Evolutionary conservation across 2,888 invertebrate species (phyloP).

Genomic region (Ptychoptera albimana): DNA sequence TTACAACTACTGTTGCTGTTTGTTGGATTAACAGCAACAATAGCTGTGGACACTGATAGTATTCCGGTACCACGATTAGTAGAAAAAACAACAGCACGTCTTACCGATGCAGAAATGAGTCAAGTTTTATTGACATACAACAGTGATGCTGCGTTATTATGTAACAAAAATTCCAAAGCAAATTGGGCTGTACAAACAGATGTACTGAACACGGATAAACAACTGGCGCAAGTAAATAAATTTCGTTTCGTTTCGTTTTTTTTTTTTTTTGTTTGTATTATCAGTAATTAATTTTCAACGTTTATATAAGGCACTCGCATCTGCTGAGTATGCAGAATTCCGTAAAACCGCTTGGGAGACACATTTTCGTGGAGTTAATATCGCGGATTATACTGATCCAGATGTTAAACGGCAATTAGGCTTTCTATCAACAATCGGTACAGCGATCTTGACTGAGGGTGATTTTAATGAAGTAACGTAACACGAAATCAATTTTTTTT

Average conservation of each 20-base stretch:
- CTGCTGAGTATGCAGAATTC: constrained; percentile 17
- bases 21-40: no score
- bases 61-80: no score
- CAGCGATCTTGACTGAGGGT: constrained; percentile 28
- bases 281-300: not conserved
- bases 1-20: no score
- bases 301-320: constrained; percentile 2
- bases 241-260: not conserved
- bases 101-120: not conserved
- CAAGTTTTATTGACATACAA: constrained; percentile 1
- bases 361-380: constrained; percentile 22
- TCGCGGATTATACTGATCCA: constrained; percentile 22
- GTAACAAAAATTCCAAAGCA: constrained; percentile 2
- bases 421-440: constrained; percentile 31
- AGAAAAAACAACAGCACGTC: not conserved
- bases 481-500: not conserved
- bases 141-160: not conserved
- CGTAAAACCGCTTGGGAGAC: constrained; percentile 28
- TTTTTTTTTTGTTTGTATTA: not conserved
- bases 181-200: constrained; percentile 7
- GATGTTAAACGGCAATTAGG: constrained; percentile 29
- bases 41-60: no score
- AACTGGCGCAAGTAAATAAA: constrained; percentile 16
- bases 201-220: constrained; percentile 18
- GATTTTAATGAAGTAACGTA: constrained; percentile 24